Evolutionary conservation across 2,113 vertebrate genomes (phyloP).

Genomic region (Panthera leo): DNA sequence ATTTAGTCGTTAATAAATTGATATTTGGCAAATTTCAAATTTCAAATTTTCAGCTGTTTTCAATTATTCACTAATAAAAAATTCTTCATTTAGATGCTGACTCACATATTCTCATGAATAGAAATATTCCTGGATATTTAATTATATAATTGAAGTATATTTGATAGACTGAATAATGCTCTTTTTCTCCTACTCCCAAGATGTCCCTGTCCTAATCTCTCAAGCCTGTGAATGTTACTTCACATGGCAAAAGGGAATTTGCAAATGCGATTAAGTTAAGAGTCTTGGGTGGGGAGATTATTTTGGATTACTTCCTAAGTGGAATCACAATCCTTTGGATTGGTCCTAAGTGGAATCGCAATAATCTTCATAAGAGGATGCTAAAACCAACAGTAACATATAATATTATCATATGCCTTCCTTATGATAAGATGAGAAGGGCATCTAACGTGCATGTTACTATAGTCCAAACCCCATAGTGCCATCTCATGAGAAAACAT

Average conservation of each 20-base stretch:
- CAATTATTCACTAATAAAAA: background rate
- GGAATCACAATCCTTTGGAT: background rate
- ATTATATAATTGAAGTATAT: background rate
- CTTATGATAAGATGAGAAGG: background rate
- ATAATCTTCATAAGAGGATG: background rate
- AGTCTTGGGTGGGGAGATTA: background rate
- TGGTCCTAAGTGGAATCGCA: background rate
- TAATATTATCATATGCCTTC: background rate
- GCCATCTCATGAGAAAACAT: background rate
- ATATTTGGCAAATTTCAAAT: background rate
- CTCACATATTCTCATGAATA: background rate
- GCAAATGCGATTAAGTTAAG: background rate
- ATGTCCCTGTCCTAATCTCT: background rate
- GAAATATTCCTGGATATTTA: background rate
- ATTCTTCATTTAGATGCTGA: background rate
- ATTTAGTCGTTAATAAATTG: background rate
- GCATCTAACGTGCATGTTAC: rapidly evolving
- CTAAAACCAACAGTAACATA: background rate
- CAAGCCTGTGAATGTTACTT: background rate
- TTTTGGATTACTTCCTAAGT: background rate
- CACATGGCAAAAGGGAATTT: background rate
- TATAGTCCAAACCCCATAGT: background rate
- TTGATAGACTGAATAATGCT: background rate
- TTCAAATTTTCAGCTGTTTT: background rate
- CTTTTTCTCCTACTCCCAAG: background rate